Percentiles rank a stretch among this genome's conserved stretches.
phyloP scores from a whole-genome alignment of 2,797 vertebrate species.

The Arrhamphus sclerolepis region DNA sequence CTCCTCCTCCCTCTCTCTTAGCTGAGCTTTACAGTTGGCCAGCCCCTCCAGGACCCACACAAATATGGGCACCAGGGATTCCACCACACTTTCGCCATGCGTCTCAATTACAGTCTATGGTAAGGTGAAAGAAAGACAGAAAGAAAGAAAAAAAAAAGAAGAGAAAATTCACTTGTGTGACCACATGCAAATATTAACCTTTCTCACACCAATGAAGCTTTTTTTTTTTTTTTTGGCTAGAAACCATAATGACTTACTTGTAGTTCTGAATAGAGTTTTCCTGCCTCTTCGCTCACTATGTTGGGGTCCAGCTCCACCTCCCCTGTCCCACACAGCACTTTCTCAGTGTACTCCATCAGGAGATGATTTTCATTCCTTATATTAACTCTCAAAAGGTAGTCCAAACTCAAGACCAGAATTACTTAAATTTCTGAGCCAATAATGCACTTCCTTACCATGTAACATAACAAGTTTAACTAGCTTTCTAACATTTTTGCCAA shows the following conservation, averaged over 20 bases:
- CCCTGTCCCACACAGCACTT: conserved; percentile 70
- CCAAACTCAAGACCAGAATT: not conserved
- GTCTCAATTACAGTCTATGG: conserved; percentile 79
- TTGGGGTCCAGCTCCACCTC: conserved; percentile 82
- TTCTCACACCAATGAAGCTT: too few species aligned
- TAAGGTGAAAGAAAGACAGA: not conserved
- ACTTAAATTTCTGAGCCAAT: conserved; percentile 2
- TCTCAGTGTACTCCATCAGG: conserved; percentile 80
- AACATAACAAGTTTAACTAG: conserved; percentile 51
- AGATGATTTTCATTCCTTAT: conserved; percentile 1
- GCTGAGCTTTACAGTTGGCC: conserved; percentile 79
- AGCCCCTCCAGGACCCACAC: conserved; percentile 85
- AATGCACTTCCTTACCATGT: conserved; percentile 19
- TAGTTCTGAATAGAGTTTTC: conserved; percentile 83
- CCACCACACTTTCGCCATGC: conserved; percentile 82
- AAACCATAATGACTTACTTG: conserved; percentile 70
- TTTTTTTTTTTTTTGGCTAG: not conserved
- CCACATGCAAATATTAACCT: not conserved
- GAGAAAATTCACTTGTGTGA: not conserved
- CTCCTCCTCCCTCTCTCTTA: conserved; percentile 79
- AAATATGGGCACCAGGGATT: conserved; percentile 83
- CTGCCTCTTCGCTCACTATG: conserved; percentile 85
- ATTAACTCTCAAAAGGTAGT: not conserved
- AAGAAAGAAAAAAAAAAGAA: not conserved
- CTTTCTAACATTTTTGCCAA: conserved; percentile 37